These are phyloP conservation scores for Meliscaeva auricollis DNA, from an alignment of 2,888 invertebrate species.

Conservation along the genomic window DNA sequence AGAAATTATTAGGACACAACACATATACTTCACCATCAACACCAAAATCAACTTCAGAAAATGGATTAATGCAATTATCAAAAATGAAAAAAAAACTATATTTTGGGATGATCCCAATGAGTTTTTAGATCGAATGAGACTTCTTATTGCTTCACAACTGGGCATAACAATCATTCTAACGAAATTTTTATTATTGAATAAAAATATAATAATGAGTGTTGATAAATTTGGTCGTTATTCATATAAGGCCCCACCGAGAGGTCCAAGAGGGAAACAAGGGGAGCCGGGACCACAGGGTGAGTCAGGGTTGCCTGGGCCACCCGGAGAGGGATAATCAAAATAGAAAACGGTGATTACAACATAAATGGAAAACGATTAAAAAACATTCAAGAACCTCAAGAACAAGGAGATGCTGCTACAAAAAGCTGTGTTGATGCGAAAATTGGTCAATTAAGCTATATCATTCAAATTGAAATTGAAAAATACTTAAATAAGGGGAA, in stretches of 20 bases:
- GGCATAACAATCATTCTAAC: slow-evolving; percentile 55
- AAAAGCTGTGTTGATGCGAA: not conserved
- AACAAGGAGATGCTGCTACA: not conserved
- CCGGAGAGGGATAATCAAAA: not conserved
- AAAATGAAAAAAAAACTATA: not conserved
- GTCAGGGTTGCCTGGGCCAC: not conserved
- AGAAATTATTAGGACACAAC: slow-evolving; percentile 2
- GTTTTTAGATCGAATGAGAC: slow-evolving; percentile 78
- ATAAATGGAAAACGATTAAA: not conserved
- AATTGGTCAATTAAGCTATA: too few species aligned
- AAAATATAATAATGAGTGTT: slow-evolving; percentile 3
- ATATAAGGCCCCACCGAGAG: not conserved
- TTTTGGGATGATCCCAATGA: slow-evolving; percentile 78
- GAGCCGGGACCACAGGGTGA: not conserved
- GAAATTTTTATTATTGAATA: slow-evolving; percentile 33
- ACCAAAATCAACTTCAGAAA: not conserved
- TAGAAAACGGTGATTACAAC: not conserved
- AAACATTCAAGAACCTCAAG: not conserved
- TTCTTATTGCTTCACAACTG: slow-evolving; percentile 60
- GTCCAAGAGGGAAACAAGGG: not conserved
- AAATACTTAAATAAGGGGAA: not conserved
- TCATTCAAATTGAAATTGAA: not conserved
- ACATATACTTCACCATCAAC: not conserved
- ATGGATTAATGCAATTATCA: slow-evolving; percentile 20
- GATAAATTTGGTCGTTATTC: slow-evolving; percentile 48